A percentile compares a stretch with the other conserved stretches of the same genome.
These are phyloP conservation scores for Garra rufa DNA, from an alignment of 2,113 vertebrate genomes.

Conservation along the genomic window DNA sequence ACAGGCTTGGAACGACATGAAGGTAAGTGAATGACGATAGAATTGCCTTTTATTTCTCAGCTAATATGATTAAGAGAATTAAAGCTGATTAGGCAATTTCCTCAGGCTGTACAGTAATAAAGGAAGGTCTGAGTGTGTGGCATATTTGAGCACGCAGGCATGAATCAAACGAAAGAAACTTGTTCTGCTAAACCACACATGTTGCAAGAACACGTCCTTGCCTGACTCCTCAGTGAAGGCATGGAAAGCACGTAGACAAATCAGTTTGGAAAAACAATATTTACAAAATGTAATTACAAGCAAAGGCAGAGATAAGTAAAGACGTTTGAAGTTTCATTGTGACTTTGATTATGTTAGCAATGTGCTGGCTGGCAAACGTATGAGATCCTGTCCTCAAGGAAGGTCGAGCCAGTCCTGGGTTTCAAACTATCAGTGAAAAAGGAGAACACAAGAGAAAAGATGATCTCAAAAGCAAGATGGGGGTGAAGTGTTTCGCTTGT, in stretches of 20 bases:
- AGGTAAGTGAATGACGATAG: background rate
- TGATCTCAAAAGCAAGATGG: conserved; percentile 41
- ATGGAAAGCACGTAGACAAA: conserved; percentile 14
- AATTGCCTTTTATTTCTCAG: background rate
- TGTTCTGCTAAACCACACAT: conserved; percentile 36
- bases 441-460: conserved; percentile 9
- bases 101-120: conserved; percentile 21
- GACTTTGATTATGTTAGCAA: conserved; percentile 32
- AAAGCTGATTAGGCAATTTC: conserved; percentile 40
- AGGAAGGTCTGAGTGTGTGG: conserved; percentile 2
- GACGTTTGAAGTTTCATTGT: background rate
- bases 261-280: conserved; percentile 34
- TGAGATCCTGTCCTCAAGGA: conserved; percentile 18
- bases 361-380: conserved; percentile 3
- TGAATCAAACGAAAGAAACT: conserved; percentile 42
- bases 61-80: conserved; percentile 22
- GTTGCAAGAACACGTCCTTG: conserved; percentile 17
- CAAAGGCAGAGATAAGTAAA: background rate
- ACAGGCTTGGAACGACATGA: background rate
- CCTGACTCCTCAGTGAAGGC: conserved; percentile 15
- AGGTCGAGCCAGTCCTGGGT: background rate
- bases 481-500: conserved; percentile 28
- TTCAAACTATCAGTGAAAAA: conserved; percentile 34
- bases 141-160: conserved; percentile 28
- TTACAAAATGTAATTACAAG: conserved; percentile 29